Percentiles rank a stretch among this genome's conserved stretches.
phyloP scores from a whole-genome alignment of 2,888 invertebrate genomes.

The Nasonovia ribisnigri region DNA sequence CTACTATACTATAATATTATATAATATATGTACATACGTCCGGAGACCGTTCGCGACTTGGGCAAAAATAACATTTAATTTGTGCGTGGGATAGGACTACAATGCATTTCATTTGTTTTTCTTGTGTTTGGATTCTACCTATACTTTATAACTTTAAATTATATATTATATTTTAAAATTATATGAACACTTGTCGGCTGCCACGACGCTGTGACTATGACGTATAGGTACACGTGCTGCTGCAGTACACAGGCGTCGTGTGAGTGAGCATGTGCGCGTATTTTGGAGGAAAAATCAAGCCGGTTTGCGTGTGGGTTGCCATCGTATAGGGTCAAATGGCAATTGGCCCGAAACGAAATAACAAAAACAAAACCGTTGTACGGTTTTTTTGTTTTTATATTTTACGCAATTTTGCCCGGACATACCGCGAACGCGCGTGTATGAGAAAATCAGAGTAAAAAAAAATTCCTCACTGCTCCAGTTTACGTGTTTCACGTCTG shows the following conservation, averaged over 20 bases:
- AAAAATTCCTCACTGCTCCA: slow-evolving; percentile 35
- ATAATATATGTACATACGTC: not conserved
- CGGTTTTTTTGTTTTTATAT: not conserved
- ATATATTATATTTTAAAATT: not conserved
- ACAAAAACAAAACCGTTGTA: slow-evolving; percentile 5
- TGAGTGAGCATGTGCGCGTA: not conserved
- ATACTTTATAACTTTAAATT: not conserved
- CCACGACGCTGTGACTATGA: not conserved
- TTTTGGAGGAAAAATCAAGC: not conserved
- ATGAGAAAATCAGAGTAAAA: slow-evolving; percentile 2
- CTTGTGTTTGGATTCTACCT: not conserved
- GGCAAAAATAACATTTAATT: not conserved
- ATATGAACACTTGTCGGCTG: not conserved
- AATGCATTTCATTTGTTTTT: slow-evolving; percentile 38
- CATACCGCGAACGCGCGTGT: not conserved
- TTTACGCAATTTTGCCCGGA: slow-evolving; percentile 39
- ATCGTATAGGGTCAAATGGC: slow-evolving; percentile 8
- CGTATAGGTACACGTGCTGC: not conserved
- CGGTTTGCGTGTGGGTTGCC: not conserved
- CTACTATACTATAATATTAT: not conserved
- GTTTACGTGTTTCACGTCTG: slow-evolving; percentile 33
- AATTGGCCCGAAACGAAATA: slow-evolving; percentile 13
- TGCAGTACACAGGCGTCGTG: not conserved
- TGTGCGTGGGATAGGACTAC: not conserved
- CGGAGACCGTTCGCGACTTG: not conserved